Base-by-base conservation (phyloP, 1,140 invertebrate genomes). In the Drosophila trapezifrons region DNA sequence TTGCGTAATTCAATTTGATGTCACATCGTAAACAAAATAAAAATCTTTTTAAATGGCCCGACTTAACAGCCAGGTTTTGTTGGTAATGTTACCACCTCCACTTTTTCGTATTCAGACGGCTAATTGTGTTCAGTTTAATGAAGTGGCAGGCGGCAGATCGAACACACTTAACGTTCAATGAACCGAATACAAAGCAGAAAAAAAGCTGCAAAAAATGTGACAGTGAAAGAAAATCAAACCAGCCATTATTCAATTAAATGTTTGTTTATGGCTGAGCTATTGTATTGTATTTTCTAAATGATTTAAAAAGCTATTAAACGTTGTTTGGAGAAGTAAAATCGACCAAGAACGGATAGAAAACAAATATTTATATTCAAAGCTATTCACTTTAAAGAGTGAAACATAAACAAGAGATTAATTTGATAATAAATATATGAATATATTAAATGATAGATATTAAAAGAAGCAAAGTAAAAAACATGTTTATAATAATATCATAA, bases 91-190 rank as follows among this genome's bases (percentile, higher is more conserved):
- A 65, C 49, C 38, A 32, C 60, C 62, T 45, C 32, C 64, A 51
- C 51, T 77, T 66, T 27, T 64, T 70, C 46, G 60, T 81, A 55
- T 67, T 63, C 63, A 59, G 59, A 40, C 55, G 46, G 62, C 59
- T 76, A 76, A 71, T 79, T 76, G 71, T 55, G 37, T 47, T 56
- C 13, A 37, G 45, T 60, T 67, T 77, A 73, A 73, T 73, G 62
- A 73, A 76, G 59, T 77, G 38, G 54, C 65, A 22, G 35, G 38
- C 57, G 29, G 38, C 52, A 43, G 56, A 63, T 58, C 52, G 38
- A 29, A 38, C 12, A 7, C 40, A 69, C 46, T 67, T 20, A 17
- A n/a, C 63, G 78, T 73, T 51, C 66, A 78, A 67, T 58, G 75
- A 83, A 78, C 65, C 66, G 46, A 45, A 75, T 38, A 70, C 57